These are phyloP conservation scores for Scomber scombrus DNA, from an alignment of 2,113 vertebrate genomes.

Conservation along the genomic window DNA sequence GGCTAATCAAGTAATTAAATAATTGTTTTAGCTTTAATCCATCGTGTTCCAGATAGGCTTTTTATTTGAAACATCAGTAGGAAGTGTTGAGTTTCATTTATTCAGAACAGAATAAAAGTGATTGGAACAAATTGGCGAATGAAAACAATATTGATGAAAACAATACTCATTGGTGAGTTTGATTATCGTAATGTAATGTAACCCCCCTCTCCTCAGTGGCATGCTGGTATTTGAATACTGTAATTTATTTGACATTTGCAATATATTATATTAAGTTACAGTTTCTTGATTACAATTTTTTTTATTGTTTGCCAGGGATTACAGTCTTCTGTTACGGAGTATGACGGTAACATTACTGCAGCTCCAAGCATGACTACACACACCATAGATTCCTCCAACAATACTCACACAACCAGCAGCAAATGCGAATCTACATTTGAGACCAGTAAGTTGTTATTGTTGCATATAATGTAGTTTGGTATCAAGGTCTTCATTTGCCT, in stretches of 20 bases:
- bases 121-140: too few species aligned
- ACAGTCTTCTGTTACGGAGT: slow-evolving; percentile 38
- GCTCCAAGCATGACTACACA: slow-evolving; percentile 65
- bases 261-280: neutral
- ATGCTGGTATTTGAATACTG: neutral
- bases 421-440: slow-evolving; percentile 87
- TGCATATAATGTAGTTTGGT: neutral
- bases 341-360: slow-evolving; percentile 63
- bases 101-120: too few species aligned
- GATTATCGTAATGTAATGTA: too few species aligned
- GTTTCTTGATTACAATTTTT: neutral
- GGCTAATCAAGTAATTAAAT: too few species aligned
- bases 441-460: slow-evolving; percentile 78
- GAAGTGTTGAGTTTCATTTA: too few species aligned
- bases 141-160: too few species aligned
- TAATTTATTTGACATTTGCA: too few species aligned
- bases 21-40: too few species aligned
- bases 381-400: slow-evolving; percentile 82
- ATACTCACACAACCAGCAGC: slow-evolving; percentile 84
- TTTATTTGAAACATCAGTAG: neutral
- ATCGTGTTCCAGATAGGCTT: neutral
- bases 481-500: neutral
- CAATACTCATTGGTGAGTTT: too few species aligned
- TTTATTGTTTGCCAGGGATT: slow-evolving; percentile 33
- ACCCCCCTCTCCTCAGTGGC: neutral